phyloP scores from a whole-genome alignment of 2,797 vertebrate species.

The Gymnopithys bicolor region DNA sequence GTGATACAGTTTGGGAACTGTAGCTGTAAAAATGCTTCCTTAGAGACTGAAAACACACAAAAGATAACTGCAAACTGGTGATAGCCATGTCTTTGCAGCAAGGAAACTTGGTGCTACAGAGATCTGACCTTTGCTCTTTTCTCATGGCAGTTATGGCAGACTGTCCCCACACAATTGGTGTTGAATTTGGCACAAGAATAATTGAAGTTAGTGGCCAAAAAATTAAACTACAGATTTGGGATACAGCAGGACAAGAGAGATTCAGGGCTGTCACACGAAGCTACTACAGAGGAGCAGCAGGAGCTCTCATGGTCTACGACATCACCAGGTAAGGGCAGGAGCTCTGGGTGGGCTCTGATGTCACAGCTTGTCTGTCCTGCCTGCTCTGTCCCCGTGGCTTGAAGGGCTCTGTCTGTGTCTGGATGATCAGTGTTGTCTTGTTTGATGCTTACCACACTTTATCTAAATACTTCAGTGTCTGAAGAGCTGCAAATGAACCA shows the following conservation, averaged over 20 bases:
- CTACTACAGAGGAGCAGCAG: slow-evolving; percentile 98
- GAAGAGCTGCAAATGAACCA: background rate
- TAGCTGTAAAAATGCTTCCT: background rate
- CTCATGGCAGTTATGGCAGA: slow-evolving; percentile 93
- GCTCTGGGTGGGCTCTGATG: background rate
- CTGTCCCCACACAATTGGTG: slow-evolving; percentile 98
- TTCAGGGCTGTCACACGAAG: slow-evolving; percentile 98
- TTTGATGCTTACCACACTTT: background rate
- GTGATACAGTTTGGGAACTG: background rate
- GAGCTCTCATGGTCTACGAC: slow-evolving; percentile 99
- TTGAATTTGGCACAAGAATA: slow-evolving; percentile 98
- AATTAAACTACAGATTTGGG: slow-evolving; percentile 99
- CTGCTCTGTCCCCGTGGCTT: background rate
- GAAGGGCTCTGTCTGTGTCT: background rate
- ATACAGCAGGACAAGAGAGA: slow-evolving; percentile 97
- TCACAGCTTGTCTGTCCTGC: fast-evolving
- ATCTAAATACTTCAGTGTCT: background rate
- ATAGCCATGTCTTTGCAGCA: background rate
- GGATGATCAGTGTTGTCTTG: background rate
- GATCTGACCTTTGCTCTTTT: slow-evolving; percentile 43
- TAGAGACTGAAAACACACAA: background rate
- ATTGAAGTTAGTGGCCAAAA: slow-evolving; percentile 99
- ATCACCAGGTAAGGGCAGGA: slow-evolving; percentile 90
- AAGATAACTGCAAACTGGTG: background rate
- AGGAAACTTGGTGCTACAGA: background rate